These are phyloP conservation scores for Lagria hirta DNA, from an alignment of 2,888 invertebrate species.

Conservation along the genomic window DNA sequence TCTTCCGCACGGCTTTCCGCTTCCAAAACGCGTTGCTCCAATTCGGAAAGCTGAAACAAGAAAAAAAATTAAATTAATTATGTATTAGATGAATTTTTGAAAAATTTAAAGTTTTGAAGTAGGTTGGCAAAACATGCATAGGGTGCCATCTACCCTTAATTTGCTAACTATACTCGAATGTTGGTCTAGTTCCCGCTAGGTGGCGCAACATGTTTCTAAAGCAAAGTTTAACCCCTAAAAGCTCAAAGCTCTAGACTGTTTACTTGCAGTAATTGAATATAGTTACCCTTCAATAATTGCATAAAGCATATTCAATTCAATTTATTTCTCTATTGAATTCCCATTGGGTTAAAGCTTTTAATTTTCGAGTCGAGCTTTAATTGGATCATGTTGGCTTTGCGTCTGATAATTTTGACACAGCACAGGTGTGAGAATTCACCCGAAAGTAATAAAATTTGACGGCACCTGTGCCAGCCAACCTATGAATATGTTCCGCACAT, in stretches of 20 bases:
- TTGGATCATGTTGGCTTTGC: constrained; percentile 19
- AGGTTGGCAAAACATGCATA: constrained; percentile 1
- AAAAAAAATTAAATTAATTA: constrained; percentile 35
- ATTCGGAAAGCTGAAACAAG: constrained; percentile 84
- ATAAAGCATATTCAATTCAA: no score
- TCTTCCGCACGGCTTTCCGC: constrained; percentile 91
- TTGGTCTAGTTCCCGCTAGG: constrained; percentile 18
- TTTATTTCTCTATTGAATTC: no score
- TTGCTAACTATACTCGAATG: background rate
- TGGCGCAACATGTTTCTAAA: constrained; percentile 13
- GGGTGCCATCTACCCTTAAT: constrained; percentile 19
- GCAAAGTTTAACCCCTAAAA: constrained; percentile 1
- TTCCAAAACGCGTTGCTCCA: constrained; percentile 89
- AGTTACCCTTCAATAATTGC: no score
- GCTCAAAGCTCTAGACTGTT: constrained; percentile 17
- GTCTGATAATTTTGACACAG: constrained; percentile 22
- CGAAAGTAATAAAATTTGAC: constrained; percentile 31
- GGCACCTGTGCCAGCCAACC: constrained; percentile 26
- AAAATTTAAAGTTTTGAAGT: constrained; percentile 5
- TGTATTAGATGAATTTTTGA: background rate
- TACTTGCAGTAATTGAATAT: constrained; percentile 16
- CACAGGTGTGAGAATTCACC: constrained; percentile 28
- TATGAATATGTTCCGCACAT: constrained; percentile 13
- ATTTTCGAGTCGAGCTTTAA: no score
- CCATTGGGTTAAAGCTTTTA: no score